Base-by-base conservation (phyloP, 1,140 invertebrate species). In the Leptoteleia sp. region DNA sequence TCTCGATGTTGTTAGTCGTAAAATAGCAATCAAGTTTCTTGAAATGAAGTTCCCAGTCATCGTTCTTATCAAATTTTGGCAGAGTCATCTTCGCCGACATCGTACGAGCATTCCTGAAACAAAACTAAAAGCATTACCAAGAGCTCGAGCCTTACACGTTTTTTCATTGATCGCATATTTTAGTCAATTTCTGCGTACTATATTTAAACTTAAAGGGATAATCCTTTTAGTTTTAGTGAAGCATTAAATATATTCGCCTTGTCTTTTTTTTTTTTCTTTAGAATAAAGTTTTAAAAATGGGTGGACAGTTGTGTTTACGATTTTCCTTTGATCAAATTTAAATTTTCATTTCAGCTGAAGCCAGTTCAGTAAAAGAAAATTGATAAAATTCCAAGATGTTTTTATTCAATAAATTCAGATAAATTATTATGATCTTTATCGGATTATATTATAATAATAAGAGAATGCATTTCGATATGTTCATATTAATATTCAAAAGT, bases 41-140 rank as follows among this genome's bases (percentile, higher is more conserved):
- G 35, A 64, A 65, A 11, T 77, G 65, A 13, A 77, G 42, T 11
- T 71, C 75, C 65, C 67, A 77, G 16, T 77, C 75, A 33, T 77
- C 59, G 33, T 71, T 65, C 31, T 70, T 77, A 57, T 70, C 64
- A 16, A 77, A 70, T 19, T 77, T 70, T 1, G 73, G 73, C 17
- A 77, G 55, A 17, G 73, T 47, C 17, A 77, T 19, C 48, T 68
- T 70, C 25, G 27, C 40, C 0, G 54, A 54, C 64, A 68, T 76
- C 55, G 62, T 33, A 29, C 27, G 22, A 0, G 62, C 61, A 67
- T 67, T 59, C 59, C 71, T 61, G 61, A 75, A 65, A 61, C 45
- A 75, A 67, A 75, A 65, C 71, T 75, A 57, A 73, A 48, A 47
- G 70, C 59, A 11, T 65, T 73, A 64, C 11, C 37, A 33, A 33